Evolutionary conservation across 2,113 vertebrate genomes (phyloP), one percentile per base, ranked within the genome.

Genomic region (Peromyscus californicus): DNA sequence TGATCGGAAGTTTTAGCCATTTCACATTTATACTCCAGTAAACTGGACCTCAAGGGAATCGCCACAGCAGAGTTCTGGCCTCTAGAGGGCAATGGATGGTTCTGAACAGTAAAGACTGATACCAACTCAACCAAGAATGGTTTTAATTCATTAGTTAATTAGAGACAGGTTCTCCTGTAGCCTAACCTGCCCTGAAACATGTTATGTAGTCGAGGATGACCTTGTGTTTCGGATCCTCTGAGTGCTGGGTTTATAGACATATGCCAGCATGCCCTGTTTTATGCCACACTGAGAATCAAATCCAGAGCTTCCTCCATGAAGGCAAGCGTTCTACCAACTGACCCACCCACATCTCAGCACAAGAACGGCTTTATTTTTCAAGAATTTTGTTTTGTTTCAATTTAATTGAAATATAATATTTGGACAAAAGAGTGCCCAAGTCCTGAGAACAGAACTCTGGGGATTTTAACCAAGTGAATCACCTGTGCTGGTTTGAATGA

Each of bases 381-480:
- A 2, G 16, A 15, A 45, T 36, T 33, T 39, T 33, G 54, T 57
- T 11, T 85, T 85, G n/a, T 76, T 82, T 90, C 82, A 65, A 36
- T 51, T 92, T 87, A 97, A 45, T 59, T 90, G 93, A 95, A 93
- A 6, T 83, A 22, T 51, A 89, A 74, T 10, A 54, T 13, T 1
- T 7, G 24, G 29, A 79, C 78, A 51, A 51, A 89, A 88, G 91
- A 51, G 3, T 78, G 33, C 4, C 54, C 15, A 51, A 3, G 57
- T 80, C 17, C 1, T 67, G 45, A 75, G 33, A 78, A 4, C 39
- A 29, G 76, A 67, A 5, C 39, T 90, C 51, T 70, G 36, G 72
- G 36, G 65, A 42, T 74, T 91, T 94, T 92, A 86, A 42, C 69
- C 12, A 36, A 59, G 80, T 31, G 42, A 89, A 61, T 13, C 79